Percentiles rank a stretch among this genome's conserved stretches.
These are phyloP conservation scores for Siphamia tubifer DNA, from an alignment of 2,113 vertebrate genomes.

Conservation along the genomic window DNA sequence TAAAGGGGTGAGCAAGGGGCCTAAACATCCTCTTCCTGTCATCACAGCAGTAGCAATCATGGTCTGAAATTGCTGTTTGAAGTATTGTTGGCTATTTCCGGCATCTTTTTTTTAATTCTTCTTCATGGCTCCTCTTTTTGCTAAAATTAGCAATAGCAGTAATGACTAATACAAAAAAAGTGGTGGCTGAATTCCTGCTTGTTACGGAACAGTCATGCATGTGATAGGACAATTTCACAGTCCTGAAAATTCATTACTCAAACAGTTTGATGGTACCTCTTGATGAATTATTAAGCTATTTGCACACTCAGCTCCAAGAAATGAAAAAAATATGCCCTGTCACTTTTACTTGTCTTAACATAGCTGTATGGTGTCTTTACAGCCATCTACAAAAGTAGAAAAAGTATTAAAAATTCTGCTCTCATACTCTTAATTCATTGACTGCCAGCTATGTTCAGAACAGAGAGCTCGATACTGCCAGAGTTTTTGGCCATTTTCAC, in stretches of 20 bases:
- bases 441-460: too few species aligned
- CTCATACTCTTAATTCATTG: neutral
- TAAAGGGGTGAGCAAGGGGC: neutral
- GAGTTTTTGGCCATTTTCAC: too few species aligned
- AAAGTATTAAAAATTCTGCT: too few species aligned
- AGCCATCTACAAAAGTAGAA: neutral
- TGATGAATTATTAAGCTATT: constrained; percentile 15
- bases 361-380: neutral
- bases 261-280: neutral
- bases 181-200: neutral
- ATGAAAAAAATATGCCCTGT: neutral
- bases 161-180: neutral
- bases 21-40: constrained; percentile 46
- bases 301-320: neutral
- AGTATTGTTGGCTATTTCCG: neutral
- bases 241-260: constrained; percentile 10
- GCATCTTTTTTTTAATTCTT: neutral
- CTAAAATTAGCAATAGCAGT: constrained; percentile 36
- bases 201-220: neutral
- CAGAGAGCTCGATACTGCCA: too few species aligned
- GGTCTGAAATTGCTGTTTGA: constrained; percentile 2
- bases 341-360: neutral
- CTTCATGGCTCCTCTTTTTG: neutral
- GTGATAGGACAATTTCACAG: constrained; percentile 7
- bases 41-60: constrained; percentile 9